Evolutionary conservation across 2,113 vertebrate species (phyloP).

Genomic region (Gambusia holbrooki): DNA sequence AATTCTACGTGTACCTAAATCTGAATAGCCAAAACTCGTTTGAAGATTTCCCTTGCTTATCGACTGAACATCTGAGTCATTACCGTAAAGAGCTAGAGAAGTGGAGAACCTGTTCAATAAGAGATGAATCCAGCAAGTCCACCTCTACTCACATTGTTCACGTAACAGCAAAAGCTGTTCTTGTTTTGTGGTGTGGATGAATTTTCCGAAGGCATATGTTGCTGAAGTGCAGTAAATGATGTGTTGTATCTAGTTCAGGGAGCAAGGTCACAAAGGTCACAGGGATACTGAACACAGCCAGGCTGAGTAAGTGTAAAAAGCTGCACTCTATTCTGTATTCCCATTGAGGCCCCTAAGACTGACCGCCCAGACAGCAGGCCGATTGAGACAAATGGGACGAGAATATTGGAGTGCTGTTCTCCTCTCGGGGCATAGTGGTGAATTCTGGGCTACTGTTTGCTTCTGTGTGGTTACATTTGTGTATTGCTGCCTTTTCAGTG

Average conservation of each 20-base stretch:
- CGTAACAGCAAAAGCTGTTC: conserved; percentile 15
- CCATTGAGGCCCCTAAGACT: conserved; percentile 67
- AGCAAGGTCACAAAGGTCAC: conserved; percentile 65
- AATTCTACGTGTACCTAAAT: conserved; percentile 19
- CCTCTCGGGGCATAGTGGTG: conserved; percentile 50
- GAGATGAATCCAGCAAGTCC: not conserved
- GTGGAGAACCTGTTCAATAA: conserved; percentile 9
- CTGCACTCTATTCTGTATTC: conserved; percentile 71
- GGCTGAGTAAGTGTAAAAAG: conserved; percentile 70
- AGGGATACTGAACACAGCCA: conserved; percentile 49
- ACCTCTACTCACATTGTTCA: conserved; percentile 4
- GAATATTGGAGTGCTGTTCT: conserved; percentile 61
- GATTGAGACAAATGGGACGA: conserved; percentile 76
- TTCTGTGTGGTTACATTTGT: conserved; percentile 34
- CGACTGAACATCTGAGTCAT: conserved; percentile 13
- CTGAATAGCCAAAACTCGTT: conserved; percentile 10
- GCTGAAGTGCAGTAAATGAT: conserved; percentile 38
- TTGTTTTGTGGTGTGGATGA: conserved; percentile 21
- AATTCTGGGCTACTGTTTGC: conserved; percentile 47
- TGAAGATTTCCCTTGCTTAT: conserved; percentile 1
- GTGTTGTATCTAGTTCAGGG: conserved; percentile 36
- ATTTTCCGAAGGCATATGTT: conserved; percentile 26
- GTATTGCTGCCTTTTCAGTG: conserved; percentile 24
- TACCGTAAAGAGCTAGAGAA: conserved; percentile 14
- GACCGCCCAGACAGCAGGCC: conserved; percentile 63